phyloP scores from a whole-genome alignment of 2,113 vertebrate genomes.

The Osmerus eperlanus region DNA sequence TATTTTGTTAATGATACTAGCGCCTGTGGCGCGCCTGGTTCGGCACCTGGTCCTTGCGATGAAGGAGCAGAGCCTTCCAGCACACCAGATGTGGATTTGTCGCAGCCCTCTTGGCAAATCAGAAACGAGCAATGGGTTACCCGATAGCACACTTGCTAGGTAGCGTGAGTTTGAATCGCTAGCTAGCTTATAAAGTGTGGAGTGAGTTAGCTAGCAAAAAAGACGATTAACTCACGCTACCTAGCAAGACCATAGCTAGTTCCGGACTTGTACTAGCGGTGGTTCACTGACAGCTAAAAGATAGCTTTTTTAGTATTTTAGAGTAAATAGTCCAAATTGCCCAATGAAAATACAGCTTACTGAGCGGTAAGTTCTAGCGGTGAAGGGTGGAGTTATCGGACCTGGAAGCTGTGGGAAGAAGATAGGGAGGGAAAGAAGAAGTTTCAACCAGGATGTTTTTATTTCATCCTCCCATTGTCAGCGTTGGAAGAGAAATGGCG shows the following conservation, averaged over 20 bases:
- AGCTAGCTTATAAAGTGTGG: too few species aligned
- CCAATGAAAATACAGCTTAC: too few species aligned
- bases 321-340: too few species aligned
- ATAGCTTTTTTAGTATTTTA: too few species aligned
- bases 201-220: not conserved
- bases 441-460: constrained; percentile 47
- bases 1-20: not conserved
- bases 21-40: not conserved
- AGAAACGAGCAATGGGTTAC: not conserved
- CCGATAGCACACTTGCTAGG: not conserved
- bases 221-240: too few species aligned
- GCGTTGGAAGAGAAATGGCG: constrained; percentile 28
- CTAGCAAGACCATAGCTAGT: too few species aligned
- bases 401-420: not conserved
- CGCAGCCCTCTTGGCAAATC: not conserved
- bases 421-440: constrained; percentile 10
- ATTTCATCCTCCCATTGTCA: constrained; percentile 50
- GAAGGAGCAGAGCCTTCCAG: not conserved
- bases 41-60: not conserved
- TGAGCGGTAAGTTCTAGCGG: too few species aligned
- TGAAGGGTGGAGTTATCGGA: not conserved
- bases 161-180: too few species aligned
- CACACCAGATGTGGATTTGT: not conserved
- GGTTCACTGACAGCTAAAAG: too few species aligned
- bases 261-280: too few species aligned